A percentile compares a stretch with the other conserved stretches of the same genome.
Evolutionary conservation across 1,140 invertebrate genomes (phyloP).

Genomic region (Zophobas atratus): DNA sequence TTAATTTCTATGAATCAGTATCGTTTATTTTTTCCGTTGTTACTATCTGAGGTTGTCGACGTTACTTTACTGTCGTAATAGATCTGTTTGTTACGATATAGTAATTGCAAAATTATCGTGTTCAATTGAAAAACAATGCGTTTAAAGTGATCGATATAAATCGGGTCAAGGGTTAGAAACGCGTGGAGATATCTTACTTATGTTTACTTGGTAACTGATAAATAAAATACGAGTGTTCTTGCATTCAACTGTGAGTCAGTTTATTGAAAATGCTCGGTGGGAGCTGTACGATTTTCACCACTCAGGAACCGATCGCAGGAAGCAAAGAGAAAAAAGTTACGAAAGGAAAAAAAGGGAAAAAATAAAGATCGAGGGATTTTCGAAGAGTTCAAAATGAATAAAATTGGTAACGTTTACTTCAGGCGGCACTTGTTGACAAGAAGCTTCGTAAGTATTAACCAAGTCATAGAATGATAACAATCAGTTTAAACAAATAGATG

Average conservation of each 20-base stretch:
- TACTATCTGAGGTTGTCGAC: constrained; percentile 36
- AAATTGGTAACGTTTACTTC: constrained; percentile 12
- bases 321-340: constrained; percentile 10
- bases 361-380: not conserved
- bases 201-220: constrained; percentile 29
- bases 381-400: constrained; percentile 7
- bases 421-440: constrained; percentile 6
- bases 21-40: constrained; percentile 11
- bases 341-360: not conserved
- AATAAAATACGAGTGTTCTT: constrained; percentile 1
- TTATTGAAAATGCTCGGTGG: constrained; percentile 40
- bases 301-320: constrained; percentile 21
- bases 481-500: no score
- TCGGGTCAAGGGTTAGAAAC: constrained; percentile 49
- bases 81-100: constrained; percentile 11
- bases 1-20: constrained; percentile 23
- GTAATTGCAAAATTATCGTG: constrained; percentile 24
- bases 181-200: constrained; percentile 26
- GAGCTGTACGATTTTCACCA: constrained; percentile 7
- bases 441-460: constrained; percentile 20
- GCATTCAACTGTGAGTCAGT: constrained; percentile 10
- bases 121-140: constrained; percentile 25
- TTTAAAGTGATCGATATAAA: constrained; percentile 42
- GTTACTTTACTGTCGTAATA: constrained; percentile 22
- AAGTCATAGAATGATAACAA: not conserved